Conservation (phyloP, 2,888 invertebrate species). For the Myathropa florea region DNA sequence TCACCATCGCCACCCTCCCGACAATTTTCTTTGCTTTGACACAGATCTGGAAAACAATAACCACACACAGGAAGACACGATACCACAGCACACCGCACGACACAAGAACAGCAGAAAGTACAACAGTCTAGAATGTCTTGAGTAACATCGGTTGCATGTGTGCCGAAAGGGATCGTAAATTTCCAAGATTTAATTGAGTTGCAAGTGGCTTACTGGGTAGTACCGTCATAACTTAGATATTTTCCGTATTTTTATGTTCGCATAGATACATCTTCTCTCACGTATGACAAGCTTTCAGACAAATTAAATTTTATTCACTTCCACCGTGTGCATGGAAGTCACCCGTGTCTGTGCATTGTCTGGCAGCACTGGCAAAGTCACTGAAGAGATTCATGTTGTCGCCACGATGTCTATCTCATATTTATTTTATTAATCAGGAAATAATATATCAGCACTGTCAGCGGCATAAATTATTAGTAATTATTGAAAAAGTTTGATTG, state of each 20-base stretch:
- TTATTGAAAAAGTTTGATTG: constrained; percentile 31
- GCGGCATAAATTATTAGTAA: constrained; percentile 58
- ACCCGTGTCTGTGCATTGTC: constrained; percentile 3
- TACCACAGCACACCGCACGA: not conserved
- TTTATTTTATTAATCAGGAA: constrained; percentile 61
- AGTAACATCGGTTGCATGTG: not conserved
- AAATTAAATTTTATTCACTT: constrained; percentile 52
- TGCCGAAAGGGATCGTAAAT: constrained; percentile 40
- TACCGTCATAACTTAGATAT: constrained; percentile 7
- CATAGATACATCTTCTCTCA: not conserved
- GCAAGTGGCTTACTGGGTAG: constrained; percentile 19
- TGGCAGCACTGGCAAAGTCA: constrained; percentile 32
- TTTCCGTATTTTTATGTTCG: constrained; percentile 1
- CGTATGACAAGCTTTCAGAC: constrained; percentile 38
- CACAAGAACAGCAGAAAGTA: not conserved
- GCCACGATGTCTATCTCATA: constrained; percentile 40
- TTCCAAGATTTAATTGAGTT: constrained; percentile 41
- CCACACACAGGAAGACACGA: not conserved
- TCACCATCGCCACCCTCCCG: not conserved
- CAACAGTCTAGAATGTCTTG: not conserved
- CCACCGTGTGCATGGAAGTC: not conserved
- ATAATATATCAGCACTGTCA: constrained; percentile 58
- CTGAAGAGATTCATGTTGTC: constrained; percentile 48
- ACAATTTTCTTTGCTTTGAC: not conserved
- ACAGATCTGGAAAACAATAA: not conserved